Evolutionary conservation across 2,113 vertebrate species (phyloP), one percentile per base, ranked within the genome.

Genomic region (Colistium nudipinnis): DNA sequence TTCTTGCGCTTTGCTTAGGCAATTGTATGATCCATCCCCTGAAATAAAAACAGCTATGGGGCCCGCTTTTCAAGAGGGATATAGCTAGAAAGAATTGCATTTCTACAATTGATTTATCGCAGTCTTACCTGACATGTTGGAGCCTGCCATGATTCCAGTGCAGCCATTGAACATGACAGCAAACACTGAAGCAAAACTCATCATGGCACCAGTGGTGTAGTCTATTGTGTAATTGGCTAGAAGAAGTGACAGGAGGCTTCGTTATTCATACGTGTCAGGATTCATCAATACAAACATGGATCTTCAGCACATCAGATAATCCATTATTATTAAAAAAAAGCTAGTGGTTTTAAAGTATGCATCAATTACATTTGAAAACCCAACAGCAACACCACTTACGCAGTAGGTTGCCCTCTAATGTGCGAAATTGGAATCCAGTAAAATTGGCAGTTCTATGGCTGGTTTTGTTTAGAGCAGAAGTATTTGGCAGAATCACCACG

Each of bases 161-260:
- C 94, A 96, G 55, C 94, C 94, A 0, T 94, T 95, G 70, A 95
- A 96, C 93, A 96, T 93, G 66, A 95, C 92, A 0, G 94, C 94
- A 1, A 95, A 96, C n/a, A 95, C 93, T 0, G 87, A 87, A 48
- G 91, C 88, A 57, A 96, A 95, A 44, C 52, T 92, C 93, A 95
- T 95, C 76, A 91, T 86, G 64, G 41, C 68, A 14, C 85, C 91
- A 0, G 94, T 95, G 7, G 93, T 94, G 86, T 95, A 95, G 83
- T 95, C 94, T 45, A 91, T 78, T 0, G 47, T 77, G 12, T 96
- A 96, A n/a, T 43, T 69, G 0, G 93, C 95, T 96, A 38, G 1
- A 73, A 41, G 17, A 30, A 36, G 8, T 9, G 12, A 67, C 10
- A 67, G 13, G 19, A 51, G 36, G 7, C 8, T 30, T 17, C 9